Evolutionary conservation across 2,113 vertebrate genomes (phyloP).

Genomic region (Turnix velox): DNA sequence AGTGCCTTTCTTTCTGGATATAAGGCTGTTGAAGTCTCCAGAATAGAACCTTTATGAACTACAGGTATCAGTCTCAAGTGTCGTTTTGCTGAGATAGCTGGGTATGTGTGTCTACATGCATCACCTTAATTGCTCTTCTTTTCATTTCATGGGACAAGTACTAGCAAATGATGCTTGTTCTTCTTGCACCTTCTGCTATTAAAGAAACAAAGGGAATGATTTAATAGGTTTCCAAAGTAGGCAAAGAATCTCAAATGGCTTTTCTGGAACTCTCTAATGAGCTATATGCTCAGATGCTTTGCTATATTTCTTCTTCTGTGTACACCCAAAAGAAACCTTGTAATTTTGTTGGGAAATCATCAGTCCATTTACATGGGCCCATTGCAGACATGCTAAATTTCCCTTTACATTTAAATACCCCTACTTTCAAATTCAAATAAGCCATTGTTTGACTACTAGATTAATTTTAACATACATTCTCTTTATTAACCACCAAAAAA

Average conservation of each 20-base stretch:
- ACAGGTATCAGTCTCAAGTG: neutral
- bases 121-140: neutral
- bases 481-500: constrained; percentile 37
- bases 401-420: constrained; percentile 62
- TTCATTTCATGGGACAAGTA: constrained; percentile 25
- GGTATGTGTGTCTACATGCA: neutral
- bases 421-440: constrained; percentile 46
- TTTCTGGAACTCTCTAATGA: constrained; percentile 1
- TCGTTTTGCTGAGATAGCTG: constrained; percentile 6
- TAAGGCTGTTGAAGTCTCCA: neutral
- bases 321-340: neutral
- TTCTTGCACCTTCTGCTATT: neutral
- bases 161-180: constrained; percentile 17
- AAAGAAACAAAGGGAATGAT: constrained; percentile 5
- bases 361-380: constrained; percentile 12
- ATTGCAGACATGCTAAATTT: constrained; percentile 16
- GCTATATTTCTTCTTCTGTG: neutral
- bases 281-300: neutral
- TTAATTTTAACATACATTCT: constrained; percentile 27
- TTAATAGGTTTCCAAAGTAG: neutral
- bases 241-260: neutral
- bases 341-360: constrained; percentile 43
- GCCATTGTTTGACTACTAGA: constrained; percentile 44
- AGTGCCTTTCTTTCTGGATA: neutral
- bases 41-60: neutral